Conservation (phyloP, 2,888 invertebrate genomes). For the Monoplex corrugatus region DNA sequence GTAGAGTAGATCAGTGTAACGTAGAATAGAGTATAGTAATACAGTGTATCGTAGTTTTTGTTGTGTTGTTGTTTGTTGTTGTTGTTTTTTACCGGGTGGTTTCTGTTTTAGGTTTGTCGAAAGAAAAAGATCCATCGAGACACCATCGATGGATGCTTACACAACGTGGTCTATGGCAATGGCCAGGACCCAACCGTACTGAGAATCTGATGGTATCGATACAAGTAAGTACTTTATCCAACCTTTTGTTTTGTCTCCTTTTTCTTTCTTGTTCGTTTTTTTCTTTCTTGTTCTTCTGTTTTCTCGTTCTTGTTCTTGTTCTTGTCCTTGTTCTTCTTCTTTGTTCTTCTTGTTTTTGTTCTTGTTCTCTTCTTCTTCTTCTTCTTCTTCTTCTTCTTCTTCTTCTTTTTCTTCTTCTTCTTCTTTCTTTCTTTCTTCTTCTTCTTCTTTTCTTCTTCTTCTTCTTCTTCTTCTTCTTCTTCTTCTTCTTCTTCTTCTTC, state of each 20-base stretch:
- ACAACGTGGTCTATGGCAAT: slow-evolving; percentile 68
- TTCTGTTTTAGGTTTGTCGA: no score
- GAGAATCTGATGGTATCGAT: slow-evolving; percentile 60
- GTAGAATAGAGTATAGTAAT: no score
- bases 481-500: background rate
- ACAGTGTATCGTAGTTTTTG: no score
- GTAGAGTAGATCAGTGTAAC: no score
- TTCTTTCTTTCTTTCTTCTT: background rate
- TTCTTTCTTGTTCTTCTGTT: background rate
- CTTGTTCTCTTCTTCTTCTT: background rate
- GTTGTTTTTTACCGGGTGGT: no score
- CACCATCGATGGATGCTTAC: no score
- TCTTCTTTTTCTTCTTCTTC: background rate
- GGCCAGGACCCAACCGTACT: slow-evolving; percentile 67
- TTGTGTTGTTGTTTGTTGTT: no score
- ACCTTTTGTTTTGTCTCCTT: background rate
- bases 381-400: background rate
- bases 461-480: background rate
- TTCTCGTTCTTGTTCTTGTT: background rate
- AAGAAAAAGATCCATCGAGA: no score
- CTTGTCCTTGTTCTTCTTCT: background rate
- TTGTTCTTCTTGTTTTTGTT: background rate
- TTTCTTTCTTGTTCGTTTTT: background rate
- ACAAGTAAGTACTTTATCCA: background rate
- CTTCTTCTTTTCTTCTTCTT: background rate